Evolutionary conservation across 2,888 invertebrate genomes (phyloP), one percentile per base, ranked within the genome.

Genomic region (Drosophila gaucha): DNA sequence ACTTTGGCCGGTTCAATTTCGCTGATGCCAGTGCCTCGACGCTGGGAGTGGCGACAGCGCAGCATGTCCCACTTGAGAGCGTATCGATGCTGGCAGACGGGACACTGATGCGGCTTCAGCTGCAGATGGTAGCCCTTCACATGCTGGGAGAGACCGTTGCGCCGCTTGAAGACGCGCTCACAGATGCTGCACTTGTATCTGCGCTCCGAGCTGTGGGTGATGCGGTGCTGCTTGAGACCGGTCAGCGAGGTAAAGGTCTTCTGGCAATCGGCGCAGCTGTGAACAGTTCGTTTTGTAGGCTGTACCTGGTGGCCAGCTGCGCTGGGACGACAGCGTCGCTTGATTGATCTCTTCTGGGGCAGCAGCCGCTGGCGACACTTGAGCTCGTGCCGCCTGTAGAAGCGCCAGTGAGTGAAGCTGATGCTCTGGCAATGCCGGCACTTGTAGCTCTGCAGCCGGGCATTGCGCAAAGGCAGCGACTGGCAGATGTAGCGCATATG

Each of bases 41-140:
- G 71, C 22, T 77, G 75, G 10, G 92, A 91, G 70, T 92, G 92
- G 30, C 88, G 88, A 68, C 92, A 92, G 20, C 92, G 89, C 50
- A 89, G 60, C 91, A 91, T 91, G 66, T 92, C 92, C 49, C 89
- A 88, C 74, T 92, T 92, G 12, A 92, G 78, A 4, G 92, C 90
- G 70, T 90, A 92, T 6, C 84, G 67, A 60, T 90, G 88, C 58
- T 89, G 88, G 67, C 92, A 92, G 22, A 90, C 79, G 1, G 80
- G 78, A 74, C 92, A 92, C 44, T 85, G 82, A 59, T 90, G 89
- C 0, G 91, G 92, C 69, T 91, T 92, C 2, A 91, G 74, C 65
- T 91, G 89, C 66, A 91, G 72, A 73, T 92, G 92, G 72, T 85
- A 90, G 2, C 90, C 91, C 62, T 89, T 89, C 57, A 90, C 78